Evolutionary conservation across 2,797 vertebrate species (phyloP).

Genomic region (Leptoclinus maculatus): DNA sequence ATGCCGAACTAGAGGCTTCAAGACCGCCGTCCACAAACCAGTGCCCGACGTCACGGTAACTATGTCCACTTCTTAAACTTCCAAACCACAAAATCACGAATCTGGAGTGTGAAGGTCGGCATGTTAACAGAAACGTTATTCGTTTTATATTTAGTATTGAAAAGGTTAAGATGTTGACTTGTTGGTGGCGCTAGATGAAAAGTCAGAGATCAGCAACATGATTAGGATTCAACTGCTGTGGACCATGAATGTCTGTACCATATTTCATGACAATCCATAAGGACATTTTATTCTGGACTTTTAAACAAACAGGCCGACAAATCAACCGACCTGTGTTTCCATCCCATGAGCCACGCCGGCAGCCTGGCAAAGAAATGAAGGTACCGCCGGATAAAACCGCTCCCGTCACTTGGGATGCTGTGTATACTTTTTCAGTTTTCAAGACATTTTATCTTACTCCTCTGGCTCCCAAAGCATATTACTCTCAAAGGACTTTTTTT

Average conservation of each 20-base stretch:
- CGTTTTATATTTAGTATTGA: background rate
- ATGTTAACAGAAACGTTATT: background rate
- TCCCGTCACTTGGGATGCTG: slow-evolving; percentile 36
- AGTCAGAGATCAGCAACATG: background rate
- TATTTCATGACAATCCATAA: background rate
- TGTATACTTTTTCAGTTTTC: slow-evolving; percentile 51
- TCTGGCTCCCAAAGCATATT: slow-evolving; percentile 41
- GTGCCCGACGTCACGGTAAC: too few relatives aligned
- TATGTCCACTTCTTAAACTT: too few relatives aligned
- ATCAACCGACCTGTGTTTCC: background rate
- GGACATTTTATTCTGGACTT: slow-evolving; percentile 17
- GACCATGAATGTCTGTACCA: background rate
- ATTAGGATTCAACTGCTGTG: background rate
- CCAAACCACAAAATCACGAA: background rate
- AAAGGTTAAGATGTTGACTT: background rate
- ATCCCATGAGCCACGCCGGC: background rate
- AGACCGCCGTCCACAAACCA: too few relatives aligned
- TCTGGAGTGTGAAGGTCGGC: background rate
- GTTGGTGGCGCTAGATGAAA: background rate
- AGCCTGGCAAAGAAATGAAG: slow-evolving; percentile 3
- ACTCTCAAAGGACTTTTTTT: slow-evolving; percentile 51
- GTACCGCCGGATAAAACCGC: slow-evolving; percentile 34
- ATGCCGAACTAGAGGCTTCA: background rate
- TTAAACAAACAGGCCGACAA: background rate
- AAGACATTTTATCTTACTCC: slow-evolving; percentile 64